Evolutionary conservation across 2,113 vertebrate genomes (phyloP).

Genomic region (Gorsachius goisagi): DNA sequence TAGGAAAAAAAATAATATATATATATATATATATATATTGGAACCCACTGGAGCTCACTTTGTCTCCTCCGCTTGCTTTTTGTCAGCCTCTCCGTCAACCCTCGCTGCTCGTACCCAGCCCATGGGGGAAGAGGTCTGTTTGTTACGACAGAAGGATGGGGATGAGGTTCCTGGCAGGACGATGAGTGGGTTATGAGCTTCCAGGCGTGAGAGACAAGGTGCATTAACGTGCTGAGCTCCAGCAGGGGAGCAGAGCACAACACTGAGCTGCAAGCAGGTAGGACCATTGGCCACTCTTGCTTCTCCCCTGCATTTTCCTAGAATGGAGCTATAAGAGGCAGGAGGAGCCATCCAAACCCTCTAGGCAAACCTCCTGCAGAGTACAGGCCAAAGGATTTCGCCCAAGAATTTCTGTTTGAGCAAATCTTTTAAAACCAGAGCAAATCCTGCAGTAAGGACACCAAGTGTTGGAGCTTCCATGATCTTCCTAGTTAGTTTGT

Average conservation of each 20-base stretch:
- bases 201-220: not conserved
- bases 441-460: not conserved
- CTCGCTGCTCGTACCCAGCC: not conserved
- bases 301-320: not conserved
- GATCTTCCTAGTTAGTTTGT: not conserved
- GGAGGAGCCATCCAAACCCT: not conserved
- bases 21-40: not conserved
- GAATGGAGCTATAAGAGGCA: not conserved
- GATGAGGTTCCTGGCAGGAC: conserved; percentile 36
- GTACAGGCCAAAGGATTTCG: not conserved
- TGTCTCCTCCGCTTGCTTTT: not conserved
- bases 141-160: not conserved
- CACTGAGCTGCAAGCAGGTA: not conserved
- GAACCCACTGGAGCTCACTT: not conserved
- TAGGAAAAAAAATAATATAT: not conserved
- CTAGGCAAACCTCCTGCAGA: not conserved
- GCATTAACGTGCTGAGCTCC: not conserved
- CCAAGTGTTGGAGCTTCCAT: not conserved
- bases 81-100: not conserved
- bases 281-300: not conserved
- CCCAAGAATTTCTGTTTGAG: not conserved
- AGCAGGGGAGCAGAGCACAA: not conserved
- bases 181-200: not conserved
- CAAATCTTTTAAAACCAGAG: not conserved
- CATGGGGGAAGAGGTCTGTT: not conserved